Evolutionary conservation across 2,113 vertebrate species (phyloP).

Genomic region (Vidua chalybeata): DNA sequence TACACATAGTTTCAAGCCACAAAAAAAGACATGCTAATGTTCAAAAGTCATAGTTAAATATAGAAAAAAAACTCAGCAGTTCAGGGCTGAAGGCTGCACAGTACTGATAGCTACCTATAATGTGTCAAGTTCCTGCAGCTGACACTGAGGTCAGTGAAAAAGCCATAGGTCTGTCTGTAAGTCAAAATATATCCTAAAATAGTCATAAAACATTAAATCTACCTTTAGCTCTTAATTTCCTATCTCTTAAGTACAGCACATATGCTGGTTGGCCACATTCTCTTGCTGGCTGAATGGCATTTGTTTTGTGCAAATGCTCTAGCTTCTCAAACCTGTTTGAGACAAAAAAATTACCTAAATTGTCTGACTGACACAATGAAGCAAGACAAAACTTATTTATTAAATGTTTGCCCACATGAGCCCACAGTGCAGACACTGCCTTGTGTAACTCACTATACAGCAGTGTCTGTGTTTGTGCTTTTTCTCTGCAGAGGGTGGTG

Average conservation of each 20-base stretch:
- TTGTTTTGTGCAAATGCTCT: background rate
- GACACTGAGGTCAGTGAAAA: background rate
- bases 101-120: background rate
- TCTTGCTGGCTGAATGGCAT: background rate
- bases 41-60: background rate
- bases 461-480: background rate
- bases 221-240: background rate
- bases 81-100: background rate
- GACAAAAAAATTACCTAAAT: background rate
- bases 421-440: fast-evolving
- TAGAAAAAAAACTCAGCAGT: background rate
- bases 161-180: background rate
- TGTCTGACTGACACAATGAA: background rate
- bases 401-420: background rate
- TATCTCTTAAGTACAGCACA: background rate
- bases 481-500: background rate
- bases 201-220: background rate
- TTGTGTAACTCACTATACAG: fast-evolving
- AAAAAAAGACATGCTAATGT: background rate
- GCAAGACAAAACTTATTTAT: background rate
- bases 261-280: background rate
- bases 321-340: background rate
- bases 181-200: background rate
- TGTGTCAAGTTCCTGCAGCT: background rate
- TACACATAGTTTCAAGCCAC: background rate